Evolutionary conservation across 2,888 invertebrate species (phyloP).

Genomic region (Xylocampa areola): DNA sequence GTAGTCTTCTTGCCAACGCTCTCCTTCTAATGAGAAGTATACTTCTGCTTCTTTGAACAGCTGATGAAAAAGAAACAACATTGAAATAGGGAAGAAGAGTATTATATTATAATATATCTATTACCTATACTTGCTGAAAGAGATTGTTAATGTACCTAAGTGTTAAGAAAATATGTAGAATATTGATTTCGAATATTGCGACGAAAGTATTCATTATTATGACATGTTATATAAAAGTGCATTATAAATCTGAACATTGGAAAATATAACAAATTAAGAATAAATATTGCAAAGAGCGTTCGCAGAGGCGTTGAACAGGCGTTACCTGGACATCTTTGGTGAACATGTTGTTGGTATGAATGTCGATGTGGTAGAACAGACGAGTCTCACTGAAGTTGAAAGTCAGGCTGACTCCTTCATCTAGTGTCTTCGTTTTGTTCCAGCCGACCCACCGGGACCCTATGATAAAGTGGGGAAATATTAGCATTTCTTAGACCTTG

Average conservation of each 20-base stretch:
- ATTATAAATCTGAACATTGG: slow-evolving; percentile 4
- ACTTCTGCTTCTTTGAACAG: slow-evolving; percentile 93
- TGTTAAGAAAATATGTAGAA: too few species aligned
- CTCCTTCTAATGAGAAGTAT: slow-evolving; percentile 95
- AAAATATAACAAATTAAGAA: background rate
- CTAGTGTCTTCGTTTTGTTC: slow-evolving; percentile 91
- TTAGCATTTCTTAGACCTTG: background rate
- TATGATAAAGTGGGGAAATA: slow-evolving; percentile 56
- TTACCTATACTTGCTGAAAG: background rate
- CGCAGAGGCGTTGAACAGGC: slow-evolving; percentile 32
- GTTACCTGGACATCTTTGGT: slow-evolving; percentile 94
- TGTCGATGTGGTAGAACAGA: slow-evolving; percentile 92
- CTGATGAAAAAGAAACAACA: slow-evolving; percentile 76
- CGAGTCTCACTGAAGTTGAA: slow-evolving; percentile 95
- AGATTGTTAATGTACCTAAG: background rate
- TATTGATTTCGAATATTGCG: background rate
- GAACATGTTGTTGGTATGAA: slow-evolving; percentile 95
- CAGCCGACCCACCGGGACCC: slow-evolving; percentile 96
- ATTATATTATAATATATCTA: too few species aligned
- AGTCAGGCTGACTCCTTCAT: slow-evolving; percentile 92
- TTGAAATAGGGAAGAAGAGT: too few species aligned
- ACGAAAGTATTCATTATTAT: background rate
- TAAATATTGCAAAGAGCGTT: slow-evolving; percentile 21
- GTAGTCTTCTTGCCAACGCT: slow-evolving; percentile 92
- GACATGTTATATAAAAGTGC: background rate